Conservation (phyloP, 1,140 invertebrate species). For the Mactra quadrangularis region DNA sequence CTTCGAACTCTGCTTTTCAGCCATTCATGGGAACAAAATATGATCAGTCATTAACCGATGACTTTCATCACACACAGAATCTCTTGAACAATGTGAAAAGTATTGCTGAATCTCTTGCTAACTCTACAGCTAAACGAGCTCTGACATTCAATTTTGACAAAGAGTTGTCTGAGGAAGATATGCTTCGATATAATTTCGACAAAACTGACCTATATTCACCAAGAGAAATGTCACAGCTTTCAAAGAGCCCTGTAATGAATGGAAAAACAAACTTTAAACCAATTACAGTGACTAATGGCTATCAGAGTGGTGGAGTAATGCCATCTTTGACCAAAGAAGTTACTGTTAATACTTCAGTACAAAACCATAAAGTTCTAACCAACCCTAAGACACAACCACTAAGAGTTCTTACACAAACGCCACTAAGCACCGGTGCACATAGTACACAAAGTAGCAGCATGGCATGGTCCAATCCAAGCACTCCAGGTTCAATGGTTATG, state of each 20-base stretch:
- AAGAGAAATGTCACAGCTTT: background rate
- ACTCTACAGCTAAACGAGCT: slow-evolving; percentile 43
- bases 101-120: slow-evolving; percentile 37
- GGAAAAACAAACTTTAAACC: slow-evolving; percentile 25
- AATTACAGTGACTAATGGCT: background rate
- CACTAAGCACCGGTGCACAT: slow-evolving; percentile 4
- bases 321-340: background rate
- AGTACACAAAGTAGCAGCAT: slow-evolving; percentile 25
- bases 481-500: slow-evolving; percentile 16
- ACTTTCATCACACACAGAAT: slow-evolving; percentile 40
- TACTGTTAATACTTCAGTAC: no score
- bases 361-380: no score
- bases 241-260: background rate
- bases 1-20: slow-evolving; percentile 34
- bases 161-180: background rate
- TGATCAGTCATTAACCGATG: background rate
- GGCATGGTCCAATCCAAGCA: slow-evolving; percentile 46
- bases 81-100: slow-evolving; percentile 54
- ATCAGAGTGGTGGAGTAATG: background rate
- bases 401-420: slow-evolving; percentile 32
- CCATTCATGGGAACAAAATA: slow-evolving; percentile 34
- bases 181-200: slow-evolving; percentile 35
- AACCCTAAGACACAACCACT: slow-evolving; percentile 27
- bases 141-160: slow-evolving; percentile 37
- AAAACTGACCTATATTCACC: slow-evolving; percentile 26